Evolutionary conservation across 2,797 vertebrate species (phyloP).

Genomic region (Clarias pachynema): DNA sequence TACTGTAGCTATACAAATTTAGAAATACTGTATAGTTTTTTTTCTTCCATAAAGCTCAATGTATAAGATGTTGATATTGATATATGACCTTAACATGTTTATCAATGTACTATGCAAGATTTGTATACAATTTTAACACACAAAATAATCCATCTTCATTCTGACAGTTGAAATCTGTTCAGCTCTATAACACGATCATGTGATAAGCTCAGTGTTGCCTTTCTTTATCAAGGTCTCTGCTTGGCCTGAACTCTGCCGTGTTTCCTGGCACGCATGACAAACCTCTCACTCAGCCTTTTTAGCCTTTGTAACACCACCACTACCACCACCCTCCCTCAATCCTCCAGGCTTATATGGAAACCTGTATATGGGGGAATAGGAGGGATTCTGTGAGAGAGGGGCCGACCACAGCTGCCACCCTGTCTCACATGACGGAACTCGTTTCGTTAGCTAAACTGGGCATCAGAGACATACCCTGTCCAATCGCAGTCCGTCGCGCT

Average conservation of each 20-base stretch:
- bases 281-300: slow-evolving; percentile 69
- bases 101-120: background rate
- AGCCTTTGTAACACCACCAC: slow-evolving; percentile 33
- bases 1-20: background rate
- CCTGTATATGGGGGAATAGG: slow-evolving; percentile 70
- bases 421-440: slow-evolving; percentile 69
- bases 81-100: background rate
- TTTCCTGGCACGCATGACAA: slow-evolving; percentile 57
- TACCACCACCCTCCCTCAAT: slow-evolving; percentile 20
- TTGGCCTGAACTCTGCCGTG: slow-evolving; percentile 53
- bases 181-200: slow-evolving; percentile 7
- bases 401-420: slow-evolving; percentile 66
- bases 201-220: slow-evolving; percentile 27
- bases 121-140: background rate
- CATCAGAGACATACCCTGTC: slow-evolving; percentile 61
- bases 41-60: background rate
- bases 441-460: slow-evolving; percentile 71
- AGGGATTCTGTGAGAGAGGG: slow-evolving; percentile 28
- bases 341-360: slow-evolving; percentile 51
- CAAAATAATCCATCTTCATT: background rate
- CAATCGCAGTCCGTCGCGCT: slow-evolving; percentile 71
- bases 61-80: background rate
- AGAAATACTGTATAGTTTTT: background rate
- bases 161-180: background rate
- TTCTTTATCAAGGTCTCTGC: slow-evolving; percentile 54